These are phyloP conservation scores for Grammomys surdaster DNA, from an alignment of 2,113 vertebrate species.

Conservation along the genomic window DNA sequence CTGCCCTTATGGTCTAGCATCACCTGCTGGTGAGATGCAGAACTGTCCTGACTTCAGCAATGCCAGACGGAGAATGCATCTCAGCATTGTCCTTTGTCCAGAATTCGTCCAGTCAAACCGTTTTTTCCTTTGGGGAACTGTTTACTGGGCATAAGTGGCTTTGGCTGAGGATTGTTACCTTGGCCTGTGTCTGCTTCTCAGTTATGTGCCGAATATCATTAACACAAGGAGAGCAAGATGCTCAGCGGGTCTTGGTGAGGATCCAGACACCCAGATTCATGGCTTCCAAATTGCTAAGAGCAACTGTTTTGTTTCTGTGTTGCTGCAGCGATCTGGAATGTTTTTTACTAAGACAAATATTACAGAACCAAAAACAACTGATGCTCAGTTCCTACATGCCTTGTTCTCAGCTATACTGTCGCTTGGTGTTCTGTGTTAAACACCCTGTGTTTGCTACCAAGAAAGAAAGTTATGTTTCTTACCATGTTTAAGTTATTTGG, in stretches of 20 bases:
- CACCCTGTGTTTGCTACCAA: slow-evolving; percentile 49
- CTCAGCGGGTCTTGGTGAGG: background rate
- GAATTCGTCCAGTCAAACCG: slow-evolving; percentile 31
- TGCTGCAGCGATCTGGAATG: background rate
- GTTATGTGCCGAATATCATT: background rate
- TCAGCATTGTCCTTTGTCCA: slow-evolving; percentile 44
- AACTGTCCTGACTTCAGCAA: slow-evolving; percentile 2
- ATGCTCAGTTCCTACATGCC: slow-evolving; percentile 34
- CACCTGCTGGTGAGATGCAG: slow-evolving; percentile 83
- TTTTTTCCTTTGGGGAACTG: slow-evolving; percentile 67
- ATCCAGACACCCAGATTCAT: rapidly evolving
- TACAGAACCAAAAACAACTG: slow-evolving; percentile 36
- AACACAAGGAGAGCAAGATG: background rate
- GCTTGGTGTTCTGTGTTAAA: slow-evolving; percentile 27
- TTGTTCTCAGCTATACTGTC: slow-evolving; percentile 15
- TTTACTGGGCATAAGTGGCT: slow-evolving; percentile 82
- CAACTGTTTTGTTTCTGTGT: background rate
- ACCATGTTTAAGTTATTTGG: slow-evolving; percentile 62
- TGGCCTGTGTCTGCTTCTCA: slow-evolving; percentile 47
- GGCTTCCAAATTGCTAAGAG: background rate
- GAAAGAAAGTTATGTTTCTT: slow-evolving; percentile 48
- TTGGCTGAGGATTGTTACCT: background rate
- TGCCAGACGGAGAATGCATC: background rate
- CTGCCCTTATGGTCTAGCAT: slow-evolving; percentile 68
- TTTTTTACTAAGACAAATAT: background rate